Evolutionary conservation across 2,888 invertebrate genomes (phyloP).

Genomic region (Exephanes ischioxanthus): DNA sequence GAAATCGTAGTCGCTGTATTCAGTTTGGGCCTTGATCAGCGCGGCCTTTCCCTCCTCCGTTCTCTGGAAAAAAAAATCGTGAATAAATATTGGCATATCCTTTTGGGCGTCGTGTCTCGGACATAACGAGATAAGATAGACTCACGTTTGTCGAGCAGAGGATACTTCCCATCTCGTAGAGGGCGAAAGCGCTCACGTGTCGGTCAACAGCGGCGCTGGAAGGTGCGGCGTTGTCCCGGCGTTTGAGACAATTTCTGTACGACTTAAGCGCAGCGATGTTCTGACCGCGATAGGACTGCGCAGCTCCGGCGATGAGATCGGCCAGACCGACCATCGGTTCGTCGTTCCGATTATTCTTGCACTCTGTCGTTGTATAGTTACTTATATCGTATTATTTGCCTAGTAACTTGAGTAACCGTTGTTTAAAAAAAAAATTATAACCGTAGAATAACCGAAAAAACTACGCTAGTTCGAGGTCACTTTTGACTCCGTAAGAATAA

Average conservation of each 20-base stretch:
- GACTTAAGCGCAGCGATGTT: slow-evolving; percentile 75
- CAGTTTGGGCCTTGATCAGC: slow-evolving; percentile 85
- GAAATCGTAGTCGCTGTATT: slow-evolving; percentile 89
- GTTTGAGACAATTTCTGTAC: slow-evolving; percentile 78
- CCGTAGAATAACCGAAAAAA: no score
- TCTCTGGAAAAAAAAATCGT: slow-evolving; percentile 83
- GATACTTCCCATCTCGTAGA: slow-evolving; percentile 87
- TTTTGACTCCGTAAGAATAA: no score
- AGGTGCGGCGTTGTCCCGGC: slow-evolving; percentile 70
- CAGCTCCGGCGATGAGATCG: slow-evolving; percentile 86
- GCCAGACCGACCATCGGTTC: slow-evolving; percentile 87
- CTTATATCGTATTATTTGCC: neutral
- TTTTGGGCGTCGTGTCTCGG: neutral
- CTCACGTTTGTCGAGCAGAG: slow-evolving; percentile 78
- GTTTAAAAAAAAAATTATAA: no score
- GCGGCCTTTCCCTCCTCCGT: slow-evolving; percentile 86
- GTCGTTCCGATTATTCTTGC: slow-evolving; percentile 75
- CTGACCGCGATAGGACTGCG: slow-evolving; percentile 84
- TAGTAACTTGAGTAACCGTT: no score
- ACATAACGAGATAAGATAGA: slow-evolving; percentile 32
- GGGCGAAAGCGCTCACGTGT: slow-evolving; percentile 89
- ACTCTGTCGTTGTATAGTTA: slow-evolving; percentile 77
- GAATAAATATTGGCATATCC: slow-evolving; percentile 47
- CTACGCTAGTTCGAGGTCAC: no score
- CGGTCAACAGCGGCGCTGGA: slow-evolving; percentile 77